Evolutionary conservation across 1,140 invertebrate genomes (phyloP), one percentile per base, ranked within the genome.

Genomic region (Drosophila nigromelanica): DNA sequence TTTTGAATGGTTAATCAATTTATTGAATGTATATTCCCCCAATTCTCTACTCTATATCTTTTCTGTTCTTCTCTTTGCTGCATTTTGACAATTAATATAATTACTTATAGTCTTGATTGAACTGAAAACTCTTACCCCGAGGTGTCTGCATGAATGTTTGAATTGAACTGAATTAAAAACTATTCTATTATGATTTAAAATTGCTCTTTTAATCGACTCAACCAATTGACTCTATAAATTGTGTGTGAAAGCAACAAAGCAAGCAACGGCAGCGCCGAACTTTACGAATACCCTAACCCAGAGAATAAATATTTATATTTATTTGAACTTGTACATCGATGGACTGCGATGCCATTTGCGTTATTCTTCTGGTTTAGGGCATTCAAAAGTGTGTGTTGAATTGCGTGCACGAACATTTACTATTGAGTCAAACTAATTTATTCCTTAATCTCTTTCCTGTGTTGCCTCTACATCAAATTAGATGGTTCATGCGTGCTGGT

Each of bases 401-500:
- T 35, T 35, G 33, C 6, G 8, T 35, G 33, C 33, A 35, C 33
- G 33, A 35, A 35, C 33, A 35, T 35, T 35, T 3, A 8, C 10
- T 10, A 7, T 0, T 3, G 37, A 39, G 15, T 11, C 3, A 21
- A 30, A 4, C 68, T 83, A 76, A 86, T 72, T 12, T 18, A 76
- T 56, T 47, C 15, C 30, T 21, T 21, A 45, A 39, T 78, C 21
- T 83, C 21, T 62, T 47, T 27, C 50, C 45, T 21, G 30, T 30
- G 4, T 24, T 12, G 24, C 33, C 14, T 12, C 12, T 14, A 6
- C 35, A 35, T 7, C 39, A 5, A 92, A 94, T 72, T 93, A 99
- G 98, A 98, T 98, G 94, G 98, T 96, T 5, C 93, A 94, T 81
- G 97, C 96, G 35, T 95, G 98, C 86, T 99, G 98, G 98, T 99